Evolutionary conservation across 2,888 invertebrate genomes (phyloP).

Genomic region (Drosophila infuscata): DNA sequence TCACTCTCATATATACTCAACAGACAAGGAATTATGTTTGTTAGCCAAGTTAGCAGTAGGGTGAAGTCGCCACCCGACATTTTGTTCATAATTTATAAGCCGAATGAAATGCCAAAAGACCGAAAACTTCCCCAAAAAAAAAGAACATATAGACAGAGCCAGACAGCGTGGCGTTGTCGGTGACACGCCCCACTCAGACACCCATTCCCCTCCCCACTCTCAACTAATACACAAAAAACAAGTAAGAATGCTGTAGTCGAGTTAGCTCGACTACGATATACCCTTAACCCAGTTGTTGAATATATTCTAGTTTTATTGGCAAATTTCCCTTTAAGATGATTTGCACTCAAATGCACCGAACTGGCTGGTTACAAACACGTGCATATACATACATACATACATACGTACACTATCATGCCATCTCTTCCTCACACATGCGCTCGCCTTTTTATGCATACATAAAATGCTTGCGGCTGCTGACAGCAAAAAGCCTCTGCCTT

Average conservation of each 20-base stretch:
- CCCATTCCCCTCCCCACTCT: conserved; percentile 2
- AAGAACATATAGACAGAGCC: conserved; percentile 40
- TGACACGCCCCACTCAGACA: conserved; percentile 45
- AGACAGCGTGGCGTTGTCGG: conserved; percentile 72
- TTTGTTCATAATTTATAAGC: conserved; percentile 77
- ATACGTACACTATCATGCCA: too few species aligned
- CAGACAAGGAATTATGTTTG: conserved; percentile 72
- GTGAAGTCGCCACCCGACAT: conserved; percentile 33
- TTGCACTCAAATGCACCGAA: too few species aligned
- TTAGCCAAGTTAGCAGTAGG: conserved; percentile 19
- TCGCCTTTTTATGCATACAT: too few species aligned
- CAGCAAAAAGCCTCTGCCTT: too few species aligned
- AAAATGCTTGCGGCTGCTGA: too few species aligned
- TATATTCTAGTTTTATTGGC: too few species aligned
- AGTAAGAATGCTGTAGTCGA: conserved; percentile 10
- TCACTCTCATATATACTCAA: conserved; percentile 1
- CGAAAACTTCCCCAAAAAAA: conserved; percentile 15
- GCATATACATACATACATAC: too few species aligned
- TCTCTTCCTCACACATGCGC: too few species aligned
- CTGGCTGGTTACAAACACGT: too few species aligned
- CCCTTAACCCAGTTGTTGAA: too few species aligned
- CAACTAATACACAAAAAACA: conserved; percentile 37
- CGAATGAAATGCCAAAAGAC: conserved; percentile 46
- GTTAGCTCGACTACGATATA: too few species aligned
- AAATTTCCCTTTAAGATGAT: too few species aligned